Base-by-base conservation (phyloP, 2,797 vertebrate genomes). In the Acanthiza pusilla region DNA sequence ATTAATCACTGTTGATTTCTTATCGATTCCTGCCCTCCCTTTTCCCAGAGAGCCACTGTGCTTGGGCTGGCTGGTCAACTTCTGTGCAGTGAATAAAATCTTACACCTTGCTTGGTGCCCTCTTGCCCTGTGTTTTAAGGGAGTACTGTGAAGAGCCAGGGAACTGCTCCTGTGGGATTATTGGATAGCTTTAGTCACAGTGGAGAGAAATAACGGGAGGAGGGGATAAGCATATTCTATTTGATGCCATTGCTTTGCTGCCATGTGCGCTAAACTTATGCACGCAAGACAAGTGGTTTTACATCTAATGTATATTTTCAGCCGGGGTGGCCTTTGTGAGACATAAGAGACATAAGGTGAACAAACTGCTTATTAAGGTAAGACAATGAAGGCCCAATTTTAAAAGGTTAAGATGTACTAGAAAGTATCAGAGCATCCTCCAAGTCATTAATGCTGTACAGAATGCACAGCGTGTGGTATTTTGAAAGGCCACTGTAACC, bases 401-500 rank as follows among this genome's bases (percentile, higher is more conserved):
- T 96, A 97, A 98, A 98, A 98, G 98, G 98, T 98, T 98, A 98
- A 98, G 97, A 97, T 96, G 95, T 98, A 97, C 97, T 97, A 89
- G 72, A 93, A 98, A 97, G 97, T 97, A 97, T 97, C 96, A 97
- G 96, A 77, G 72, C 96, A 96, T 98, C 95, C 95, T 91, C 76
- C 87, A 93, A 98, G 96, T 98, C 97, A 98, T 98, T 98, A 98
- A 96, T 94, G 94, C 94, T 94, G 42, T 95, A 96, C 22, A 88
- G 94, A 96, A 96, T 94, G 97, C 97, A 96, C 96, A 94, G 95
- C 17, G 54, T 94, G 97, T 98, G 98, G 97, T 98, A 98, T 98
- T 98, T 98, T 97, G 96, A 97, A 98, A 98, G 98, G 98, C 98
- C 98, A 98, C 96, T 92, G 96, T 98, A 98, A 98, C 98, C 98